These are phyloP conservation scores for Poicephalus meyeri DNA, from an alignment of 2,113 vertebrate species.

Conservation along the genomic window DNA sequence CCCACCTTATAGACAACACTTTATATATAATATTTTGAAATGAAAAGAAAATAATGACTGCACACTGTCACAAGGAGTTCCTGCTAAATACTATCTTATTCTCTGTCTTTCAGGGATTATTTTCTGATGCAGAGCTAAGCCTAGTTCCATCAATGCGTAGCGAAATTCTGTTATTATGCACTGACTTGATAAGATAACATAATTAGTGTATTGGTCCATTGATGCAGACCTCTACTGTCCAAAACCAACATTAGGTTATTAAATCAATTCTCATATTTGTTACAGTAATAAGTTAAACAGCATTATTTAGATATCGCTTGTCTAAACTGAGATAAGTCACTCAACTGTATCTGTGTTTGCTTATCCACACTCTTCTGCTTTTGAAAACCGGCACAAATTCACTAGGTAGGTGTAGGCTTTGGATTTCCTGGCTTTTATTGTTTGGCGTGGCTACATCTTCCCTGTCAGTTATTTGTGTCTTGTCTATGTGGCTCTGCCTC, in stretches of 20 bases:
- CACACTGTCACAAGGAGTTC: not conserved
- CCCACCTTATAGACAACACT: not conserved
- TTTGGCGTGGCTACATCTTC: not conserved
- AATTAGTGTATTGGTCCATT: conserved; percentile 30
- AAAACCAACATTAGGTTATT: conserved; percentile 57
- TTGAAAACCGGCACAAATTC: conserved; percentile 14
- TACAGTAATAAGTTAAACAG: conserved; percentile 27
- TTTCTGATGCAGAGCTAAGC: not conserved
- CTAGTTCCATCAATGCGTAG: not conserved
- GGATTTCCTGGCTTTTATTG: not conserved
- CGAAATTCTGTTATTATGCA: conserved; percentile 31
- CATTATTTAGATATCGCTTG: conserved; percentile 34
- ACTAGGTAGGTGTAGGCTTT: not conserved
- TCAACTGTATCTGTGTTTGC: conserved; percentile 10
- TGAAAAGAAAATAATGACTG: not conserved
- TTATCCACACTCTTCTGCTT: conserved; percentile 26
- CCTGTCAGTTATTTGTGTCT: not conserved
- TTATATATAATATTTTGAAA: conserved; percentile 20
- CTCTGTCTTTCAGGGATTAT: not conserved
- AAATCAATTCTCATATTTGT: conserved; percentile 23
- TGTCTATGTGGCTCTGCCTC: not conserved
- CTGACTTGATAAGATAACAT: conserved; percentile 48
- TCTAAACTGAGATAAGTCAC: conserved; percentile 47
- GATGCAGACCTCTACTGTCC: conserved; percentile 31
- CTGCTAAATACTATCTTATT: not conserved